These are phyloP conservation scores for Amphiprion ocellaris DNA, from an alignment of 2,113 vertebrate species.

Conservation along the genomic window DNA sequence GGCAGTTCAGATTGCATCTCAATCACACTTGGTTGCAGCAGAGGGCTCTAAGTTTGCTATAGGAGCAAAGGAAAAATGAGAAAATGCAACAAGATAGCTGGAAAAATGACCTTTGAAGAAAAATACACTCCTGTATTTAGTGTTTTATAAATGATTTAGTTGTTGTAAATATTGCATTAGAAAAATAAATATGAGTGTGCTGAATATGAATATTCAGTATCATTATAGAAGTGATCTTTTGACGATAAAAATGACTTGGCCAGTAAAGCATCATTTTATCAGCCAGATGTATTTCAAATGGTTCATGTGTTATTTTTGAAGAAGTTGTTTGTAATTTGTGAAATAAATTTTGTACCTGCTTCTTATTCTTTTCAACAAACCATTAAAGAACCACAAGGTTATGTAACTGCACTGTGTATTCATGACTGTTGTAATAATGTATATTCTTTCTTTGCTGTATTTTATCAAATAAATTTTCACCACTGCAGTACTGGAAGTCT, in stretches of 20 bases:
- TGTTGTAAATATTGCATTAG: slow-evolving; percentile 13
- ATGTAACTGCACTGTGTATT: neutral
- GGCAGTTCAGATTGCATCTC: slow-evolving; percentile 66
- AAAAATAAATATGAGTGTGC: slow-evolving; percentile 3
- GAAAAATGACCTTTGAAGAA: slow-evolving; percentile 53
- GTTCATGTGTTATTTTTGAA: neutral
- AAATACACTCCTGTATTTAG: neutral
- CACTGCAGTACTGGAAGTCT: neutral
- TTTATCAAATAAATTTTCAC: slow-evolving; percentile 38
- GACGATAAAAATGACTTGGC: neutral
- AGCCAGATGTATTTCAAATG: neutral
- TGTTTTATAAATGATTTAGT: slow-evolving; percentile 24
- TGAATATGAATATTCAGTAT: neutral
- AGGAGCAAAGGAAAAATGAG: slow-evolving; percentile 13
- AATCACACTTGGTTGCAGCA: slow-evolving; percentile 37
- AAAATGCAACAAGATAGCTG: slow-evolving; percentile 26
- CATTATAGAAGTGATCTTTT: neutral
- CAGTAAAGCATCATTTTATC: neutral
- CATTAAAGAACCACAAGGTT: too few relatives aligned
- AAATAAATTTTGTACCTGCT: neutral
- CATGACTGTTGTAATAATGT: neutral
- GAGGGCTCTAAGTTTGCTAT: slow-evolving; percentile 12
- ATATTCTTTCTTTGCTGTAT: slow-evolving; percentile 3
- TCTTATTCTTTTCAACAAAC: neutral
- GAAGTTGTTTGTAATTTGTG: neutral